These are phyloP conservation scores for Rhyacophila evoluta DNA, from an alignment of 2,888 invertebrate species.

Conservation along the genomic window DNA sequence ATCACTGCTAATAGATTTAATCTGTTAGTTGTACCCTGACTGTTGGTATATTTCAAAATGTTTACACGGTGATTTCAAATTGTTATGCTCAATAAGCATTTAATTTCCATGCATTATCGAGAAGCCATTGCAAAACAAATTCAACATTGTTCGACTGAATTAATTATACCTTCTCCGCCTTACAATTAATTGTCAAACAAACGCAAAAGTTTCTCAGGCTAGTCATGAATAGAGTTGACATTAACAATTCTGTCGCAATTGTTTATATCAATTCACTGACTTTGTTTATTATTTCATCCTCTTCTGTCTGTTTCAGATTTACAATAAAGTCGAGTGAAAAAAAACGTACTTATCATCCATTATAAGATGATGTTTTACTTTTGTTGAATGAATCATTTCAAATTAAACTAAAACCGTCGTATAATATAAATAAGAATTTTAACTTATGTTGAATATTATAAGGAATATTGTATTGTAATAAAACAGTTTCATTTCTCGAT, in stretches of 20 bases:
- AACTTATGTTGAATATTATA: too few relatives aligned
- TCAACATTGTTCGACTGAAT: background rate
- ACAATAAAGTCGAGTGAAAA: too few relatives aligned
- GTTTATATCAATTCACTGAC: background rate
- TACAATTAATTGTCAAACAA: background rate
- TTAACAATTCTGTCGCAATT: background rate
- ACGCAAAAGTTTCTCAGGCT: background rate
- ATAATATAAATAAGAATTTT: too few relatives aligned
- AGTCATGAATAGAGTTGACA: background rate
- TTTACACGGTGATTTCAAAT: background rate
- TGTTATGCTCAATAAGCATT: background rate
- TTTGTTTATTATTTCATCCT: background rate
- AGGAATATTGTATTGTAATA: too few relatives aligned
- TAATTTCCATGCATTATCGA: background rate
- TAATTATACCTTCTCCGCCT: background rate
- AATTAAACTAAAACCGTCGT: too few relatives aligned
- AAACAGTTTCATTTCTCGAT: too few relatives aligned
- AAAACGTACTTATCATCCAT: too few relatives aligned
- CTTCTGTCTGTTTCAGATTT: too few relatives aligned
- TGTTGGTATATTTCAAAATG: background rate
- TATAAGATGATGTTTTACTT: too few relatives aligned
- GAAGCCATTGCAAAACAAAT: background rate
- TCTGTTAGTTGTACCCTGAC: background rate
- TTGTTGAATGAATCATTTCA: too few relatives aligned
- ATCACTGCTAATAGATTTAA: too few relatives aligned